Base-by-base conservation (phyloP, 2,113 vertebrate genomes). In the Bombycilla garrulus region DNA sequence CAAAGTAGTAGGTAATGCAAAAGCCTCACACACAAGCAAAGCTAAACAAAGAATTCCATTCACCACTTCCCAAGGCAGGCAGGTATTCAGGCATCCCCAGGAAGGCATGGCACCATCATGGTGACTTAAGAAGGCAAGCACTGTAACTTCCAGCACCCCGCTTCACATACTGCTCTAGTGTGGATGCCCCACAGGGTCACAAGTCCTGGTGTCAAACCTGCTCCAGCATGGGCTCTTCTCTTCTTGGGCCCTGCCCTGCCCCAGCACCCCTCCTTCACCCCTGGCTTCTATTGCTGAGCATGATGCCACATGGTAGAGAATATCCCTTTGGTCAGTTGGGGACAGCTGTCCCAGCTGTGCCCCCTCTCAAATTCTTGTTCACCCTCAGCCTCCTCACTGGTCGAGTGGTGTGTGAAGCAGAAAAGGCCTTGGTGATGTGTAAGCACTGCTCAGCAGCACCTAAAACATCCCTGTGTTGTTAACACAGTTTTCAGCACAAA, bases 71-170 rank as follows among this genome's bases (percentile, higher is more conserved):
- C 25, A 50, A 15, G 0, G 5, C 53, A 81, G 44, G 35, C 18
- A 35, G 6, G 24, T 8, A 6, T 47, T 60, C 40, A 65, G 29
- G 29, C 15, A n/a, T 17, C 13, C 10, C 28, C 40, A 53, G 65
- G 56, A 81, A n/a, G 54, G 29, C 74, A 38, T 13, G 26, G 3
- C 17, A 65, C 15, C 20, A 13, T 47, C 36, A 13, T 0, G 0
- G 10, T 33, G 9, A 26, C 28, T 53, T 36, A 48, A 31, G 26
- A 71, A 76, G 18, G 25, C 17, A 64, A 73, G 15, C 5, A 1
- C 19, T 15, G 4, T 31, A 4, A 14, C 38, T 45, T 4, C 3
- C 0, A 45, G 11, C 0, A 3, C 3, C 1, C 2, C 6, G n/a
- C n/a, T n/a, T n/a, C n/a, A n/a, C n/a, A n/a, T n/a, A n/a, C n/a